Conservation (phyloP, 2,888 invertebrate species). For the Pseudolycoriella hygida region DNA sequence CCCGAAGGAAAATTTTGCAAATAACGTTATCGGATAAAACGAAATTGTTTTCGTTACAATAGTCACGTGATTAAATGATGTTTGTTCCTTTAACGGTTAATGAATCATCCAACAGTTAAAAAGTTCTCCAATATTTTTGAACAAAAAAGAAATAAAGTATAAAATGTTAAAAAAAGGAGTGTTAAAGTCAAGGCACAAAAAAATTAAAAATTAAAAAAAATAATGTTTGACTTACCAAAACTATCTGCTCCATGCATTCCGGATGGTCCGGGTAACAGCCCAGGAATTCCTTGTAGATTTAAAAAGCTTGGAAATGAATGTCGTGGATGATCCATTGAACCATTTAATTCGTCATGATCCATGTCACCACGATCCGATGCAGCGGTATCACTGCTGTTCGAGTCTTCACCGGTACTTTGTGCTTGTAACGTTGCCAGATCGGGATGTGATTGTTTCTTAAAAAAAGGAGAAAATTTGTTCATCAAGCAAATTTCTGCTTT, state of each 20-base stretch:
- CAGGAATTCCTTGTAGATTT: conserved; percentile 60
- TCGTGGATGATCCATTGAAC: conserved; percentile 43
- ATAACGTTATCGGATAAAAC: too few relatives aligned
- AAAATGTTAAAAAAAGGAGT: background rate
- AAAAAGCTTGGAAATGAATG: conserved; percentile 65
- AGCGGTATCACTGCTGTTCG: conserved; percentile 67
- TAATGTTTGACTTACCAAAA: conserved; percentile 46
- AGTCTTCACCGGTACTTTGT: conserved; percentile 65
- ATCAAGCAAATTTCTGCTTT: conserved; percentile 1
- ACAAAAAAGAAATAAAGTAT: background rate
- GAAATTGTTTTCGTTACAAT: too few relatives aligned
- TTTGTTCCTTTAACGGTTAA: background rate
- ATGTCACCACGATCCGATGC: conserved; percentile 48
- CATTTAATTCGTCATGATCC: conserved; percentile 45
- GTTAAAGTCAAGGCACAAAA: background rate
- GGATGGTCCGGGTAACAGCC: conserved; percentile 72
- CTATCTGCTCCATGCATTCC: conserved; percentile 65
- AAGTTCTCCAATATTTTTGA: background rate
- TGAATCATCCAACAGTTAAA: background rate
- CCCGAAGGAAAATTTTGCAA: too few relatives aligned
- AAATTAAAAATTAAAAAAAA: background rate
- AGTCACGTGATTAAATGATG: too few relatives aligned
- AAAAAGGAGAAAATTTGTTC: background rate
- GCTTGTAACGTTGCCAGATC: conserved; percentile 39
- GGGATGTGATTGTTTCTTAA: conserved; percentile 23